Evolutionary conservation across 2,888 invertebrate genomes (phyloP).

Genomic region (Isotomurus palustris): DNA sequence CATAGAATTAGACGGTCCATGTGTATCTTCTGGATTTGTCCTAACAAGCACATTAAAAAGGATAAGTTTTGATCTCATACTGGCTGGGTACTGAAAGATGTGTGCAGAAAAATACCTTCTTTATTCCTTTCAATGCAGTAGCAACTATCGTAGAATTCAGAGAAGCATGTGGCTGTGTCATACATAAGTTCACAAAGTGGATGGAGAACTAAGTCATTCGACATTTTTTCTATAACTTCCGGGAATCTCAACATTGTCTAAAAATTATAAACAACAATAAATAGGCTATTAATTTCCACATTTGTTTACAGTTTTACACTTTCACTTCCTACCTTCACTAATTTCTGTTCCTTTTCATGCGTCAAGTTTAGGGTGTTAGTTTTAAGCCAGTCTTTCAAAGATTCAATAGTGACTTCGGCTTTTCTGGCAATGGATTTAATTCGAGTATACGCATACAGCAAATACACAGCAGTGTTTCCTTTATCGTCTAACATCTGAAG

Average conservation of each 20-base stretch:
- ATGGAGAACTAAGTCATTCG: conserved; percentile 77
- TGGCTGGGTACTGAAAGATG: no score
- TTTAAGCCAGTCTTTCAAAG: conserved; percentile 60
- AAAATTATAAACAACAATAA: no score
- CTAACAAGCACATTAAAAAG: conserved; percentile 50
- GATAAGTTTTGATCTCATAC: neutral
- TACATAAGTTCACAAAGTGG: conserved; percentile 91
- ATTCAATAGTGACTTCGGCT: conserved; percentile 62
- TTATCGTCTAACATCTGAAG: conserved; percentile 89
- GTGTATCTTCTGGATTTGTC: conserved; percentile 76
- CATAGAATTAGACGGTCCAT: conserved; percentile 81
- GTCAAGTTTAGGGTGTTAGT: conserved; percentile 63
- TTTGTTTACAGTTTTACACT: no score
- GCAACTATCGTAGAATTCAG: conserved; percentile 96
- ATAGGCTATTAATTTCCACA: no score
- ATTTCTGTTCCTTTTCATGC: conserved; percentile 91
- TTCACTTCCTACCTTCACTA: conserved; percentile 75
- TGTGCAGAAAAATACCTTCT: conserved; percentile 52
- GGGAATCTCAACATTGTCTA: conserved; percentile 72
- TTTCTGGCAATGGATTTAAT: conserved; percentile 85
- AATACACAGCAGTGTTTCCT: conserved; percentile 97
- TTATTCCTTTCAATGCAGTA: conserved; percentile 94
- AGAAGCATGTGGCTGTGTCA: conserved; percentile 85
- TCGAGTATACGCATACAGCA: conserved; percentile 88
- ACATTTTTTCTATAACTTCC: conserved; percentile 75